Conservation (phyloP, 2,797 vertebrate species). For the Protonibea diacanthus region DNA sequence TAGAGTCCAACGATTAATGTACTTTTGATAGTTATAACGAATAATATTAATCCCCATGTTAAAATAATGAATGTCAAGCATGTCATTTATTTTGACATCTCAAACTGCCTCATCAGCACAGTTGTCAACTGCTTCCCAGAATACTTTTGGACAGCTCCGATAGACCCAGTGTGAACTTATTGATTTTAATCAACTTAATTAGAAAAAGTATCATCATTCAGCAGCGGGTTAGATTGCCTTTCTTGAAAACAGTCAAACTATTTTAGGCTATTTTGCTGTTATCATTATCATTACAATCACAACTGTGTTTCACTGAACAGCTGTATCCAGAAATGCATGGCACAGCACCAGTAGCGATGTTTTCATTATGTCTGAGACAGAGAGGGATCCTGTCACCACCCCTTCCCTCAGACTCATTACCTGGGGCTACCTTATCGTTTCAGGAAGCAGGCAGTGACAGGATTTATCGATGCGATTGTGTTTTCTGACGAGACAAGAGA, state of each 20-base stretch:
- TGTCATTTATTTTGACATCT: background rate
- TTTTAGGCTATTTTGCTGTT: background rate
- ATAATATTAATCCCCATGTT: background rate
- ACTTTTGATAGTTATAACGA: background rate
- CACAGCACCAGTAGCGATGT: background rate
- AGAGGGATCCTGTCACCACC: slow-evolving; percentile 20
- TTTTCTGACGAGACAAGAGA: slow-evolving; percentile 44
- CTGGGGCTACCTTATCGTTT: slow-evolving; percentile 39
- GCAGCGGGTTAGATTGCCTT: background rate
- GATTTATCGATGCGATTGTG: slow-evolving; percentile 51
- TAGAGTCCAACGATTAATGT: background rate
- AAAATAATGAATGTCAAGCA: background rate
- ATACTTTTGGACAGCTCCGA: background rate
- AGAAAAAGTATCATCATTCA: background rate
- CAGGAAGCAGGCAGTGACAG: slow-evolving; percentile 43
- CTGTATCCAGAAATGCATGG: background rate
- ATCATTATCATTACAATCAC: background rate
- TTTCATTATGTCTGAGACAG: slow-evolving; percentile 6
- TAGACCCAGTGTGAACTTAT: background rate
- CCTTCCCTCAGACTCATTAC: slow-evolving; percentile 44
- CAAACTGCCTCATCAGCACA: background rate
- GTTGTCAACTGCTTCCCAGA: background rate
- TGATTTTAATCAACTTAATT: background rate
- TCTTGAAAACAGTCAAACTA: background rate
- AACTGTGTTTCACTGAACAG: no score